Conservation (phyloP, 92 coral and sea anemone species). For the Montipora capitata region DNA sequence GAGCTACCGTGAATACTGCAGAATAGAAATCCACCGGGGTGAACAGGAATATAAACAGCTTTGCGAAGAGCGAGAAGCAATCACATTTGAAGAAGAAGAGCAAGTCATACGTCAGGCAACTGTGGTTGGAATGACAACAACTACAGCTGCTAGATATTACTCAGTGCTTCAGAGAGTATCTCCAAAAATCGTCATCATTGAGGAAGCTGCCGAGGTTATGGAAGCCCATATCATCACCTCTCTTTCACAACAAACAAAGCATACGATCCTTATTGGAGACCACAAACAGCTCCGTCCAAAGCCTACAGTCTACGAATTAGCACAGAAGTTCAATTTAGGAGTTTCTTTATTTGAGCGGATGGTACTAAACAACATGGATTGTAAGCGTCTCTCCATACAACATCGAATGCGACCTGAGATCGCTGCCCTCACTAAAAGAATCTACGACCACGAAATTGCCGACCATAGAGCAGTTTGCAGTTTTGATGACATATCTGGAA, state of each 20-base stretch:
- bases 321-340: slow-evolving; percentile 71
- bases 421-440: slow-evolving; percentile 73
- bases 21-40: slow-evolving; percentile 6
- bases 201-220: slow-evolving; percentile 94
- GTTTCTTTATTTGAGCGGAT: slow-evolving; percentile 84
- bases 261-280: slow-evolving; percentile 90
- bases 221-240: slow-evolving; percentile 90
- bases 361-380: slow-evolving; percentile 76
- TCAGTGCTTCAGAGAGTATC: slow-evolving; percentile 68
- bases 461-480: slow-evolving; percentile 65
- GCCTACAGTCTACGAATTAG: slow-evolving; percentile 81
- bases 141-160: slow-evolving; percentile 82
- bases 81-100: slow-evolving; percentile 64
- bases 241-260: slow-evolving; percentile 78
- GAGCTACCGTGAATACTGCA: slow-evolving; percentile 42
- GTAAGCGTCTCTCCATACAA: slow-evolving; percentile 75
- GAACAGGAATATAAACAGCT: slow-evolving; percentile 61
- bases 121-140: slow-evolving; percentile 92
- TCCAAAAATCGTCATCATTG: slow-evolving; percentile 83
- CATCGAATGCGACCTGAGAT: slow-evolving; percentile 89
- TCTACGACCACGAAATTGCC: slow-evolving; percentile 69
- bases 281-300: slow-evolving; percentile 93
- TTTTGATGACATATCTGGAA: slow-evolving; percentile 61
- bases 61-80: slow-evolving; percentile 31
- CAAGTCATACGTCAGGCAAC: slow-evolving; percentile 66